Conservation (phyloP, 2,113 vertebrate genomes). For the Epinephelus cyanopodus region DNA sequence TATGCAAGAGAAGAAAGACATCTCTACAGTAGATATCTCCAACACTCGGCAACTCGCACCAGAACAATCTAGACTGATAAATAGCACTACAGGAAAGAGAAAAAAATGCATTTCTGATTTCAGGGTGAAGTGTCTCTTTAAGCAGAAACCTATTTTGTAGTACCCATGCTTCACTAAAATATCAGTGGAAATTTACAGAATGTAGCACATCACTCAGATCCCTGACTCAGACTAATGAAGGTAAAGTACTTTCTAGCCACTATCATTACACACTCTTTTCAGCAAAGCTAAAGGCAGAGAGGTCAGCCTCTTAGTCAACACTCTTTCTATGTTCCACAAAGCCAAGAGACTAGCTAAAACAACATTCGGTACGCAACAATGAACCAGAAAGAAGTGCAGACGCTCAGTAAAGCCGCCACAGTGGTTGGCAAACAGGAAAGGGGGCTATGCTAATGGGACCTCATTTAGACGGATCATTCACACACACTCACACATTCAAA, state of each 20-base stretch:
- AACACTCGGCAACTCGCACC: no score
- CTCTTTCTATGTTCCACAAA: constrained; percentile 69
- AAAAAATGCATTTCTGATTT: no score
- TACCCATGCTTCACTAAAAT: background rate
- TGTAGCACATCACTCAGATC: constrained; percentile 3
- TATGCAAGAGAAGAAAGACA: no score
- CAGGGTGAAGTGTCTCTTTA: no score
- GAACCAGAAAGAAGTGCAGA: constrained; percentile 61
- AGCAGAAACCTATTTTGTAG: background rate
- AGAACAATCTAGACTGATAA: no score
- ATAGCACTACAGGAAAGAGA: no score
- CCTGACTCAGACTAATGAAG: constrained; percentile 19
- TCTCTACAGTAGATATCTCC: no score
- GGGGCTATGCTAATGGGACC: constrained; percentile 32
- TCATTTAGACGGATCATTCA: constrained; percentile 31
- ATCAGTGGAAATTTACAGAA: constrained; percentile 44
- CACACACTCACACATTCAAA: constrained; percentile 17
- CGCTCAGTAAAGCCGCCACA: constrained; percentile 36
- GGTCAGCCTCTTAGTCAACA: constrained; percentile 58
- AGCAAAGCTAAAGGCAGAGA: constrained; percentile 55
- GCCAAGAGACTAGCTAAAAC: constrained; percentile 74
- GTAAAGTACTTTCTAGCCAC: constrained; percentile 22
- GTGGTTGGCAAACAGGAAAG: constrained; percentile 52
- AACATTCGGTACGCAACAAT: constrained; percentile 73
- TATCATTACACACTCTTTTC: constrained; percentile 38